Percentiles rank a stretch among this genome's conserved stretches.
These are phyloP conservation scores for Agrypnus murinus DNA, from an alignment of 2,888 invertebrate species.

Conservation along the genomic window DNA sequence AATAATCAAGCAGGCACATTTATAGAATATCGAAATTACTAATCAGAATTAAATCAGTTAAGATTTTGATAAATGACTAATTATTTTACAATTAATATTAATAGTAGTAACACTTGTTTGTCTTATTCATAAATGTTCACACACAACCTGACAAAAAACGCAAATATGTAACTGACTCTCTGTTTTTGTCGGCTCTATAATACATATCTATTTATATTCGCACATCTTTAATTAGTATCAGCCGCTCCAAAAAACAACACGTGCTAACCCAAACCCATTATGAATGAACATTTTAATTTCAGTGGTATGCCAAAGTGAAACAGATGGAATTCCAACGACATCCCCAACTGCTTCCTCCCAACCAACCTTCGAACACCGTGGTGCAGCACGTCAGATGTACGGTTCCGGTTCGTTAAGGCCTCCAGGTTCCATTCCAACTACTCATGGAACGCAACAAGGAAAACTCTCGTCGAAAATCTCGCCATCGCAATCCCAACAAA, in stretches of 20 bases:
- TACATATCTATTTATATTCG: slow-evolving; percentile 41
- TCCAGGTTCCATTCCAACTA: slow-evolving; percentile 69
- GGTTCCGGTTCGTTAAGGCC: slow-evolving; percentile 74
- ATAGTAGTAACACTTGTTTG: no score
- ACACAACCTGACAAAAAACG: slow-evolving; percentile 15
- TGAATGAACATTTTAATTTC: slow-evolving; percentile 27
- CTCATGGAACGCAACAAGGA: slow-evolving; percentile 49
- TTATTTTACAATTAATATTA: no score
- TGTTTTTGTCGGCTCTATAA: slow-evolving; percentile 36
- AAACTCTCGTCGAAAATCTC: slow-evolving; percentile 12
- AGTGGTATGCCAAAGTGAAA: slow-evolving; percentile 33
- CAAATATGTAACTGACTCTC: slow-evolving; percentile 35
- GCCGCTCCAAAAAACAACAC: slow-evolving; percentile 35
- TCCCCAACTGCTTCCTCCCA: slow-evolving; percentile 67
- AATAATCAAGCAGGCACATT: no score
- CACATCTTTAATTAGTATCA: slow-evolving; percentile 29
- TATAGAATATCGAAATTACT: no score
- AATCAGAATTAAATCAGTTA: no score
- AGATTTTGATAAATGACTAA: no score
- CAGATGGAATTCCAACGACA: slow-evolving; percentile 46
- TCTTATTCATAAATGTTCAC: no score
- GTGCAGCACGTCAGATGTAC: slow-evolving; percentile 75
- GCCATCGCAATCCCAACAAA: slow-evolving; percentile 36
- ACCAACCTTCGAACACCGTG: slow-evolving; percentile 70
- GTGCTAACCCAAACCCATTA: slow-evolving; percentile 26